phyloP scores from a whole-genome alignment of 2,113 vertebrate genomes.

The Labrus mixtus region DNA sequence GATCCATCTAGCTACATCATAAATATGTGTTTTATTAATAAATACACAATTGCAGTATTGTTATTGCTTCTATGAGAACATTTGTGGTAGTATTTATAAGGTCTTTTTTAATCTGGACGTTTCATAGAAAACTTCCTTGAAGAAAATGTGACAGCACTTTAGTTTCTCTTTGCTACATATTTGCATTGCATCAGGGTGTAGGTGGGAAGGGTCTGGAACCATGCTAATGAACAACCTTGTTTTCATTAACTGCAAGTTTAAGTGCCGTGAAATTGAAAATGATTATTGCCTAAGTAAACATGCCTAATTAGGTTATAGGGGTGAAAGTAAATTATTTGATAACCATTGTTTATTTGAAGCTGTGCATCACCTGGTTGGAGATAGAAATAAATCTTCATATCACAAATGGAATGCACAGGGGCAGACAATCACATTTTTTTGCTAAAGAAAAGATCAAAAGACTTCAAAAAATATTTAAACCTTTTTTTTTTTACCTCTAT shows the following conservation, averaged over 20 bases:
- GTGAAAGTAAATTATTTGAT: constrained; percentile 81
- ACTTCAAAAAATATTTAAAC: constrained; percentile 6
- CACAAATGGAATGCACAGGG: constrained; percentile 33
- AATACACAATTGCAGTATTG: constrained; percentile 2
- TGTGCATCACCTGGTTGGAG: constrained; percentile 72
- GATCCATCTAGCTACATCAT: too few species aligned
- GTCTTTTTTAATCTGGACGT: too few species aligned
- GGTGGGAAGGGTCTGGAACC: constrained; percentile 76
- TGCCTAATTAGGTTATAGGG: constrained; percentile 85
- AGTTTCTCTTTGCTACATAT: constrained; percentile 62
- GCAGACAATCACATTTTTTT: constrained; percentile 46
- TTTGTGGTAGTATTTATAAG: constrained; percentile 40
- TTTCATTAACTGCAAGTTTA: constrained; percentile 88
- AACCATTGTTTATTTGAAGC: constrained; percentile 81
- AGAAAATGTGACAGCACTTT: constrained; percentile 62
- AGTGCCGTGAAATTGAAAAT: constrained; percentile 87
- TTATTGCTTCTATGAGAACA: constrained; percentile 38
- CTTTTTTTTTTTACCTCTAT: not conserved
- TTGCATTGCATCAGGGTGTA: constrained; percentile 76
- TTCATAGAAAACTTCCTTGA: constrained; percentile 54
- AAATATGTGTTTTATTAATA: not conserved
- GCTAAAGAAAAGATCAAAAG: constrained; percentile 31
- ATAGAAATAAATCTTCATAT: constrained; percentile 64
- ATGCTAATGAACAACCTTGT: constrained; percentile 81
- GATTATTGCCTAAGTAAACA: constrained; percentile 86